Evolutionary conservation across 2,113 vertebrate genomes (phyloP).

Genomic region (Myotis davidii): DNA sequence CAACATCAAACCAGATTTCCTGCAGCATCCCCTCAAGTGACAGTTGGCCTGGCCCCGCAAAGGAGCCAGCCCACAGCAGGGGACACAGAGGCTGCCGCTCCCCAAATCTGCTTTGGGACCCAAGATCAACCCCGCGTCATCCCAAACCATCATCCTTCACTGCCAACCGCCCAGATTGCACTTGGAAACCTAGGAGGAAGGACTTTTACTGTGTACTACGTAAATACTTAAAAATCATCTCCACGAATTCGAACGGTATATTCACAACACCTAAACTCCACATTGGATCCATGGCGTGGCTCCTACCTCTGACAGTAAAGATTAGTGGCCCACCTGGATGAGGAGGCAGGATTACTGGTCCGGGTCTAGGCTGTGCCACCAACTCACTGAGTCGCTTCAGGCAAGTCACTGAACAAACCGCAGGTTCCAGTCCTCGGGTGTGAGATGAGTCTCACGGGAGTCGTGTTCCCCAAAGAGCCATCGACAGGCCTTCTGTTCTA

Average conservation of each 20-base stretch:
- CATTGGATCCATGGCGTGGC: not conserved
- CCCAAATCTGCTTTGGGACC: not conserved
- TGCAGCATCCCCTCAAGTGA: not conserved
- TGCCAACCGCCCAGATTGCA: not conserved
- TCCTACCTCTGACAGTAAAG: not conserved
- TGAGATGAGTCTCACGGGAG: not conserved
- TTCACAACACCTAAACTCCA: not conserved
- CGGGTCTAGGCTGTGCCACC: not conserved
- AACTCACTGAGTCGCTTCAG: not conserved
- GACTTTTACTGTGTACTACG: not conserved
- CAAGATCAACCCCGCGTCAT: not conserved
- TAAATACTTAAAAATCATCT: not conserved
- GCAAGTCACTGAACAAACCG: not conserved
- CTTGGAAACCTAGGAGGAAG: not conserved
- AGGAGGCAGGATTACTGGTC: not conserved
- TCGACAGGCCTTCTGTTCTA: not conserved
- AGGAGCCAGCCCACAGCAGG: not conserved
- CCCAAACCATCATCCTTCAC: slow-evolving; percentile 2
- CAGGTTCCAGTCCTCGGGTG: not conserved
- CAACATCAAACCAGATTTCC: not conserved
- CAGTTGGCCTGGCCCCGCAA: not conserved
- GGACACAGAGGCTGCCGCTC: not conserved
- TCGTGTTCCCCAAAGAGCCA: not conserved
- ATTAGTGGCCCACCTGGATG: not conserved
- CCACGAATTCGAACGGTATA: not conserved